Conservation (phyloP, 2,113 vertebrate species). For the Actenoides lindsayi region DNA sequence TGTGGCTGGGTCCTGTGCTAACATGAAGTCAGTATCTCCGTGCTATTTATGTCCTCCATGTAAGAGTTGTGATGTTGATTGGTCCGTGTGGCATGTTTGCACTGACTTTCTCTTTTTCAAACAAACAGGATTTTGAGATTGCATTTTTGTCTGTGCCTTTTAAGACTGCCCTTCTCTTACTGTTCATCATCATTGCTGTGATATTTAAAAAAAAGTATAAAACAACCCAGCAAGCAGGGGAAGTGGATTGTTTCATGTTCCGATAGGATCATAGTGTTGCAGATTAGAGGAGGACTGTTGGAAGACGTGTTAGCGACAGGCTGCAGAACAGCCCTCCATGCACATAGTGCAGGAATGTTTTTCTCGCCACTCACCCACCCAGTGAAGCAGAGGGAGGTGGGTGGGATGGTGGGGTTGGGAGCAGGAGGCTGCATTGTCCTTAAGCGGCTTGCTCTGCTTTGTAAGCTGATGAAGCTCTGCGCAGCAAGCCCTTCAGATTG, state of each 20-base stretch:
- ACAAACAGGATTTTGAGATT: background rate
- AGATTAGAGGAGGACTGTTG: background rate
- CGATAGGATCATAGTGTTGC: rapidly evolving
- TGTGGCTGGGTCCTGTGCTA: constrained; percentile 60
- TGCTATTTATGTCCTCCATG: background rate
- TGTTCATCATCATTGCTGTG: background rate
- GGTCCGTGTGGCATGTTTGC: background rate
- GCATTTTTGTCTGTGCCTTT: background rate
- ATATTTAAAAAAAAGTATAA: background rate
- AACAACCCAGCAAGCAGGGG: background rate
- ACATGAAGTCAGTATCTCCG: background rate
- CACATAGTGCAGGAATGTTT: background rate
- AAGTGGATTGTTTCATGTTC: background rate
- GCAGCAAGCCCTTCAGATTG: background rate
- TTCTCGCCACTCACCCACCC: rapidly evolving
- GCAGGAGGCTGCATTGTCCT: background rate
- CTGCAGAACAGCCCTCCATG: rapidly evolving
- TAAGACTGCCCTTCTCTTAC: background rate
- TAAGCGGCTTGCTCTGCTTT: background rate
- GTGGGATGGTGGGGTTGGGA: background rate
- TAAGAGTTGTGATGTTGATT: background rate
- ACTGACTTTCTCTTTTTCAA: background rate
- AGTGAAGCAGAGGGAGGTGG: background rate
- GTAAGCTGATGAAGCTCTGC: background rate
- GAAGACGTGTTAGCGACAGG: background rate